A percentile compares a stretch with the other conserved stretches of the same genome.
Conservation (phyloP, 2,797 vertebrate genomes). For the Pangasius mekongensis region DNA sequence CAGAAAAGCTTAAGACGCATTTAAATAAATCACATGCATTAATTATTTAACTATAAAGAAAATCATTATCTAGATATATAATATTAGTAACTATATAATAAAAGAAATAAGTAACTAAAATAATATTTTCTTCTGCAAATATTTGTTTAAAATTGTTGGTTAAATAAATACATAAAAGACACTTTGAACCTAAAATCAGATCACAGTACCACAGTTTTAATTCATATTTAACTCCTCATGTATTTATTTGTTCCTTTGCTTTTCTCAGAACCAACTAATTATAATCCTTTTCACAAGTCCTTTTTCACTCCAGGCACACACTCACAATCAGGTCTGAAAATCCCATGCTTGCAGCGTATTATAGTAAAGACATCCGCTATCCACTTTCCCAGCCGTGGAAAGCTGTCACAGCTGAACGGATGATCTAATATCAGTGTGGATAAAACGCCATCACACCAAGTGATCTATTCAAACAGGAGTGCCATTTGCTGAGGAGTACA, state of each 20-base stretch:
- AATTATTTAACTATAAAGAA: background rate
- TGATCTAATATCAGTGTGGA: conserved; percentile 79
- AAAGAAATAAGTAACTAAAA: background rate
- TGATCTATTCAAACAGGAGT: conserved; percentile 69
- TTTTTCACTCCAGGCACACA: background rate
- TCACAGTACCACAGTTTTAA: background rate
- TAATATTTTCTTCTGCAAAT: background rate
- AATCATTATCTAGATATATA: background rate
- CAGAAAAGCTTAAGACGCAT: background rate
- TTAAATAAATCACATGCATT: background rate
- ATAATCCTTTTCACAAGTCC: background rate
- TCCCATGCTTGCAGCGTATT: background rate
- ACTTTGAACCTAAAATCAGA: background rate
- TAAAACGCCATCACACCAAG: conserved; percentile 74
- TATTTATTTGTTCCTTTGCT: background rate
- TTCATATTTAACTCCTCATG: background rate
- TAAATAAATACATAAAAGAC: background rate
- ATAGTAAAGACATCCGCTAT: conserved; percentile 25
- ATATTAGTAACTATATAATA: background rate
- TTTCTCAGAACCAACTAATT: conserved; percentile 8
- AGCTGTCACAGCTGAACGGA: conserved; percentile 74
- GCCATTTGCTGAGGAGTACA: conserved; percentile 74
- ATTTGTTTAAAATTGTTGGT: background rate
- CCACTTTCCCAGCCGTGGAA: conserved; percentile 49
- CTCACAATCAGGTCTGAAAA: background rate